Evolutionary conservation across 2,113 vertebrate species (phyloP).

Genomic region (Lepisosteus oculatus): DNA sequence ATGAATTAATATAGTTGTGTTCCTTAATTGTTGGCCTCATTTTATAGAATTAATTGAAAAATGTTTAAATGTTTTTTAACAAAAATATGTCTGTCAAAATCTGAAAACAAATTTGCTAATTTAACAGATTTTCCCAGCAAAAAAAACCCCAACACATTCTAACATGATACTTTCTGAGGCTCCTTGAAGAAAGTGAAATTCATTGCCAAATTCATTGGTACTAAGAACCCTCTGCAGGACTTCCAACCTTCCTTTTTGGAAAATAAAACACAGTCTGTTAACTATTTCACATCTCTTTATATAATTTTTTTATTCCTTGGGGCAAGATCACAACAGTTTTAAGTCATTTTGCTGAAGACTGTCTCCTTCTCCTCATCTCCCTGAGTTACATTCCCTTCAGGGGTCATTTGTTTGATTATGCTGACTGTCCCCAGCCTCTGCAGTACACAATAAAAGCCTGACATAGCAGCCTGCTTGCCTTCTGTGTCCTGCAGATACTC

Average conservation of each 20-base stretch:
- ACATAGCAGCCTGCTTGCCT: conserved; percentile 91
- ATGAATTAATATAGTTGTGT: too few species aligned
- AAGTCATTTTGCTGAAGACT: conserved; percentile 53
- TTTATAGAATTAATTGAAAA: too few species aligned
- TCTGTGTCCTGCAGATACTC: conserved; percentile 92
- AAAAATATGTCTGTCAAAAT: too few species aligned
- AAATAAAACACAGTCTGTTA: conserved; percentile 15
- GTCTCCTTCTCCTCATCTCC: conserved; percentile 78
- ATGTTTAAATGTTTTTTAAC: too few species aligned
- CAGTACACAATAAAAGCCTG: conserved; percentile 91
- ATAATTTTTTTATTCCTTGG: conserved; percentile 17
- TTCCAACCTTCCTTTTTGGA: conserved; percentile 23
- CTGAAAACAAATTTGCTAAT: too few species aligned
- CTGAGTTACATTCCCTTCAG: conserved; percentile 93
- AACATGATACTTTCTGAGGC: too few species aligned
- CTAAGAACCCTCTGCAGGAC: conserved; percentile 5
- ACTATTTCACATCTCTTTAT: not conserved
- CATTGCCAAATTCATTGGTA: too few species aligned
- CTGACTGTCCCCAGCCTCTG: conserved; percentile 93
- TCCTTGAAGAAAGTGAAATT: too few species aligned
- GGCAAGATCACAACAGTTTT: conserved; percentile 28
- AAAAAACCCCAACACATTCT: too few species aligned
- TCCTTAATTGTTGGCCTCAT: too few species aligned
- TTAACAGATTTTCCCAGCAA: too few species aligned
- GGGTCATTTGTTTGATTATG: conserved; percentile 99